Conservation (phyloP, 2,888 invertebrate species). For the Orchesellides sinensis region DNA sequence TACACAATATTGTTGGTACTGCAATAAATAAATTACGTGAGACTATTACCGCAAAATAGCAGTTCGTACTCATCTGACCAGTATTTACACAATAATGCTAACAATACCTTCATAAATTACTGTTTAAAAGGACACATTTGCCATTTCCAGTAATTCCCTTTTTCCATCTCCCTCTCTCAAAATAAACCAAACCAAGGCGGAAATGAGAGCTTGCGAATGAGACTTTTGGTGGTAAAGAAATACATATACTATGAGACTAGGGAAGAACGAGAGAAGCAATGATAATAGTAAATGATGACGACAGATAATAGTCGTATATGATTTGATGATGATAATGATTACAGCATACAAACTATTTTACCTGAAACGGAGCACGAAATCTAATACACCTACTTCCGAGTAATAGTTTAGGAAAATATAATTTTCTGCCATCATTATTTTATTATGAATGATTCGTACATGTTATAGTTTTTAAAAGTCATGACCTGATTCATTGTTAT, state of each 20-base stretch:
- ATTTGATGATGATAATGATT: constrained; percentile 43
- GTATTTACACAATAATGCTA: constrained; percentile 36
- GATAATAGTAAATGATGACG: constrained; percentile 6
- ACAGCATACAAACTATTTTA: constrained; percentile 38
- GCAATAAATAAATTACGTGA: constrained; percentile 65
- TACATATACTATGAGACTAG: not conserved
- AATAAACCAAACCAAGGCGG: constrained; percentile 36
- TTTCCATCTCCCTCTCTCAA: constrained; percentile 29
- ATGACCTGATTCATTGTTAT: constrained; percentile 45
- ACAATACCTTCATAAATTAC: constrained; percentile 50
- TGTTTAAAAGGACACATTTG: constrained; percentile 61
- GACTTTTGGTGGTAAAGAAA: not conserved
- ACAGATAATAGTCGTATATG: constrained; percentile 29
- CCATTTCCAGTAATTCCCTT: constrained; percentile 61
- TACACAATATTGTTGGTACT: not conserved
- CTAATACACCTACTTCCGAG: constrained; percentile 20
- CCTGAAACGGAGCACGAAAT: constrained; percentile 32
- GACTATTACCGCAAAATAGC: constrained; percentile 51
- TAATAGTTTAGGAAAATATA: constrained; percentile 9
- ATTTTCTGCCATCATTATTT: constrained; percentile 8
- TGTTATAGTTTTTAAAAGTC: constrained; percentile 30
- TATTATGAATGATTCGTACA: constrained; percentile 3
- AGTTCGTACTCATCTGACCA: constrained; percentile 18
- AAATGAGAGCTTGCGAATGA: constrained; percentile 38
- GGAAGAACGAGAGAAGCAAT: not conserved